Evolutionary conservation across 2,797 vertebrate species (phyloP).

Genomic region (Coreius guichenoti): DNA sequence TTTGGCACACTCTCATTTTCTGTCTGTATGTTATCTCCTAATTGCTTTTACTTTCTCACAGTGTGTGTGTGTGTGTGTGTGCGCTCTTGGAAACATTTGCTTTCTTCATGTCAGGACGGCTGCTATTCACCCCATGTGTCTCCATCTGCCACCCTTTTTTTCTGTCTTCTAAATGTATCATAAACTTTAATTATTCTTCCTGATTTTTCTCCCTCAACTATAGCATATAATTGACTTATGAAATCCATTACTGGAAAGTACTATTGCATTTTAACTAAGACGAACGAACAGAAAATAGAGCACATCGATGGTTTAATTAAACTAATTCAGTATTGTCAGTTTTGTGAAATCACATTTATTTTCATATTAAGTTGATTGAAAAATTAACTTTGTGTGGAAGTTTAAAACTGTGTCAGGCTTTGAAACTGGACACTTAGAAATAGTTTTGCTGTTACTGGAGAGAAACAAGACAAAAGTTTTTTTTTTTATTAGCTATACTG

Average conservation of each 20-base stretch:
- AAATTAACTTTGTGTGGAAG: background rate
- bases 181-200: conserved; percentile 28
- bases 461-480: background rate
- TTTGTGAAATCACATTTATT: background rate
- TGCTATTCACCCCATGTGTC: conserved; percentile 16
- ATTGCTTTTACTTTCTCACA: conserved; percentile 69
- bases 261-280: conserved; percentile 24
- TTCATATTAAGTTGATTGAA: conserved; percentile 11
- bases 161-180: conserved; percentile 18
- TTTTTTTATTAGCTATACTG: too few species aligned
- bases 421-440: background rate
- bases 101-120: conserved; percentile 7
- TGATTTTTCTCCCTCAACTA: conserved; percentile 33
- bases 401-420: background rate
- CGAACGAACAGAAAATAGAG: background rate
- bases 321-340: background rate
- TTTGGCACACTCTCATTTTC: conserved; percentile 66
- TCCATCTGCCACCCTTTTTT: conserved; percentile 7
- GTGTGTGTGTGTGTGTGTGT: conserved; percentile 1
- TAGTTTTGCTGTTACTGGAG: background rate
- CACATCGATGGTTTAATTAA: conserved; percentile 22
- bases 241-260: conserved; percentile 24
- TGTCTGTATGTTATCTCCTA: conserved; percentile 74
- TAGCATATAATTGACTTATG: conserved; percentile 26
- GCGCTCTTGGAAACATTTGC: conserved; percentile 29